phyloP scores from a whole-genome alignment of 2,888 invertebrate genomes.

The Keiferia lycopersicella region DNA sequence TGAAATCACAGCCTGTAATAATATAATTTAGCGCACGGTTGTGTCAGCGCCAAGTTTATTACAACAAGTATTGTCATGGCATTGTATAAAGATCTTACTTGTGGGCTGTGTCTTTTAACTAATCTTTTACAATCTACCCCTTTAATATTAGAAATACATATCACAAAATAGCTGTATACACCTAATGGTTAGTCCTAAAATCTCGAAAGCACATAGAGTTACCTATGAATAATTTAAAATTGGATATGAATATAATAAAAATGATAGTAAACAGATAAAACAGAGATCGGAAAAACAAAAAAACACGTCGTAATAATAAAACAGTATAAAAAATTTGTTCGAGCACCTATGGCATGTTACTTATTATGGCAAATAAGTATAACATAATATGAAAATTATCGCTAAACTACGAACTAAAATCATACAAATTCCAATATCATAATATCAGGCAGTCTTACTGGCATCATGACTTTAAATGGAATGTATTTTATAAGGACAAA shows the following conservation, averaged over 20 bases:
- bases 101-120: not conserved
- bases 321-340: not conserved
- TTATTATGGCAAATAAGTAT: constrained; percentile 28
- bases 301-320: not conserved
- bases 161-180: constrained; percentile 5
- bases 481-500: constrained; percentile 28
- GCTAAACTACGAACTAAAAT: constrained; percentile 2
- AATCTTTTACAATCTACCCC: not conserved
- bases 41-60: not conserved
- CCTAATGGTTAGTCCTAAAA: not conserved
- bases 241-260: not conserved
- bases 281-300: not conserved
- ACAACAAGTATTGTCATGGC: constrained; percentile 2
- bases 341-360: constrained; percentile 11
- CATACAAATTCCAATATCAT: constrained; percentile 9
- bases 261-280: not conserved
- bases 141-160: not conserved
- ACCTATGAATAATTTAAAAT: too few species aligned
- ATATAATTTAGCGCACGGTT: not conserved
- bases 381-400: constrained; percentile 21
- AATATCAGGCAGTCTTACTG: constrained; percentile 32
- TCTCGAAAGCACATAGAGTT: not conserved
- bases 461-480: constrained; percentile 31
- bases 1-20: constrained; percentile 13
- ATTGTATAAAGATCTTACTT: not conserved